Evolutionary conservation across 2,113 vertebrate genomes (phyloP), one percentile per base, ranked within the genome.

Genomic region (Aptenodytes forsteri): DNA sequence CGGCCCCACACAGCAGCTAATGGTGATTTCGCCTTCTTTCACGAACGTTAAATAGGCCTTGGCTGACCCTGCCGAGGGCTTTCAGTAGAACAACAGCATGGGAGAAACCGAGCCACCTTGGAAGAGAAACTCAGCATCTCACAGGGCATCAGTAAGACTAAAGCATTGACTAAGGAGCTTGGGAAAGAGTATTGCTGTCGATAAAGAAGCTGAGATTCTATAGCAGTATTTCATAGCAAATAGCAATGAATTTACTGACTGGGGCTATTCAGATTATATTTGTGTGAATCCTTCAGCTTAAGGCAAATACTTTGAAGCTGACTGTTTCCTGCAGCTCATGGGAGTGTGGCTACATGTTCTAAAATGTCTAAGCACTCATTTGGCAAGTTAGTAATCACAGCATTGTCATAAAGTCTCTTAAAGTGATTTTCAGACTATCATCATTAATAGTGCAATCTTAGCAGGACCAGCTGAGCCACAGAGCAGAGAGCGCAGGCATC

Each of bases 251-350:
- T 97, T 95, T 96, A 89, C 75, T 86, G 82, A 80, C 71, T 4
- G 0, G 38, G 61, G 47, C 91, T 93, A 62, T 91, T 88, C 67
- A 62, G 84, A 83, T 56, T 82, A 54, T 93, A 62, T 92, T 96
- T 91, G 64, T 96, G 91, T 80, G 90, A 93, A 29, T 87, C 82
- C 59, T 88, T 88, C 94, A 94, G 91, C 94, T 97, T 81, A 69
- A 89, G 89, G 96, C 94, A 96, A 95, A 93, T 97, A 90, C 94
- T 97, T 96, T 91, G 97, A 94, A 96, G 95, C 93, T 95, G 91
- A 89, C 30, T 87, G 85, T 91, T 94, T 91, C 71, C 91, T 91
- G 79, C 78, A 73, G 94, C 84, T 96, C 27, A n/a, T 59, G 52
- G 91, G 76, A 97, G 76, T 70, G 73, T 86, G 96, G 91, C 90